These are phyloP conservation scores for Calidris pygmaea DNA, from an alignment of 2,113 vertebrate species.

Conservation along the genomic window DNA sequence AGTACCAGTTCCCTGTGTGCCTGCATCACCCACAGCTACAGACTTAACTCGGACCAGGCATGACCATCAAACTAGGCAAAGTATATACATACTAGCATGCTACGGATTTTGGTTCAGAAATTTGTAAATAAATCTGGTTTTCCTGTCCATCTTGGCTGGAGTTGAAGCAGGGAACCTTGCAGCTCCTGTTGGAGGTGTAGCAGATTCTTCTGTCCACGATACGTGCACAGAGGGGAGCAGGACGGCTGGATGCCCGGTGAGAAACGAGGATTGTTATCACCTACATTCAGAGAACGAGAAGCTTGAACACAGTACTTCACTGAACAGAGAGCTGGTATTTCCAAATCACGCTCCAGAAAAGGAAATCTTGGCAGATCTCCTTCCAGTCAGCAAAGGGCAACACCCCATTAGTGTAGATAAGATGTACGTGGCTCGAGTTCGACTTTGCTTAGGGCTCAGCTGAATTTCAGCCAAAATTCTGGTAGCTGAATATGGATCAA, in stretches of 20 bases:
- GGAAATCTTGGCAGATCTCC: background rate
- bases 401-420: background rate
- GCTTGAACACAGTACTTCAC: background rate
- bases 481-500: background rate
- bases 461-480: slow-evolving; percentile 2
- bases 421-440: fast-evolving
- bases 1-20: background rate
- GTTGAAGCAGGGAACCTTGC: background rate
- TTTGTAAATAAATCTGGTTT: background rate
- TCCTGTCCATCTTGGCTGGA: background rate
- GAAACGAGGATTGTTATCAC: background rate
- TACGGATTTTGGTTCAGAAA: background rate
- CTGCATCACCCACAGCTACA: background rate
- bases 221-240: background rate
- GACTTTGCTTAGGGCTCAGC: background rate
- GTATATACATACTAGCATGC: background rate
- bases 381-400: background rate
- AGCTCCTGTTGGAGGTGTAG: fast-evolving
- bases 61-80: background rate
- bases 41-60: background rate
- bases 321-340: background rate
- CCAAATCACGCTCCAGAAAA: background rate
- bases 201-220: background rate
- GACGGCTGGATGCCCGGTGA: background rate
- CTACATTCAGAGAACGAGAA: background rate